Evolutionary conservation across 1,140 invertebrate genomes (phyloP).

Genomic region (Campodea augens): DNA sequence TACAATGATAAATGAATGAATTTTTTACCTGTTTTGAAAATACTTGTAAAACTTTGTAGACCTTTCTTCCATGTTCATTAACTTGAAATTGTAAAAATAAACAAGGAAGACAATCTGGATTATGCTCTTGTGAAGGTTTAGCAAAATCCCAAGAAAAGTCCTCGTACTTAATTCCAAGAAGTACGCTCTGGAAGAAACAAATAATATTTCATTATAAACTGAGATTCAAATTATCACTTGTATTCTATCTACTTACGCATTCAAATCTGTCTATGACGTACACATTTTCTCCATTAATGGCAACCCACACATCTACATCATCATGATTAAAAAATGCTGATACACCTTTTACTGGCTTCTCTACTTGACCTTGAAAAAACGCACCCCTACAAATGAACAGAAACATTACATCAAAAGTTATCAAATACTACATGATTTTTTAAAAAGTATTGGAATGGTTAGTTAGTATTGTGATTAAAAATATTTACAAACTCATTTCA

Average conservation of each 20-base stretch:
- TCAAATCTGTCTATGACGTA: conserved; percentile 70
- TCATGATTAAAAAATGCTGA: conserved; percentile 66
- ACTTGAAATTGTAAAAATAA: conserved; percentile 75
- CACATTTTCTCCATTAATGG: conserved; percentile 69
- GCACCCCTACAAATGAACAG: conserved; percentile 49
- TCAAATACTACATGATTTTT: too few relatives aligned
- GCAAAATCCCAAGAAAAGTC: conserved; percentile 79
- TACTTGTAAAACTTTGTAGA: conserved; percentile 70
- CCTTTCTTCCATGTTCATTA: conserved; percentile 58
- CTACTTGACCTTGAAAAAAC: conserved; percentile 75
- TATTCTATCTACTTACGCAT: conserved; percentile 39
- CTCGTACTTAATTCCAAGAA: conserved; percentile 66
- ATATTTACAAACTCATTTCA: too few relatives aligned
- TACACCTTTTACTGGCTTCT: conserved; percentile 63
- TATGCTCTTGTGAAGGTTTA: conserved; percentile 59
- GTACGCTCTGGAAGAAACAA: conserved; percentile 40
- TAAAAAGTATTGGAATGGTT: too few relatives aligned
- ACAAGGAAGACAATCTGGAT: conserved; percentile 70
- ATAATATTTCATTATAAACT: conserved; percentile 8
- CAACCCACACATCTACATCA: conserved; percentile 64
- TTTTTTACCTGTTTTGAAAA: conserved; percentile 54
- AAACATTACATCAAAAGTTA: too few relatives aligned
- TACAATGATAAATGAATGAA: background rate
- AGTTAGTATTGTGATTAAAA: too few relatives aligned
- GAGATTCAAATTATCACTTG: conserved; percentile 5